These are phyloP conservation scores for Brevipalpus yothersi DNA, from an alignment of 1,140 invertebrate genomes.

Conservation along the genomic window DNA sequence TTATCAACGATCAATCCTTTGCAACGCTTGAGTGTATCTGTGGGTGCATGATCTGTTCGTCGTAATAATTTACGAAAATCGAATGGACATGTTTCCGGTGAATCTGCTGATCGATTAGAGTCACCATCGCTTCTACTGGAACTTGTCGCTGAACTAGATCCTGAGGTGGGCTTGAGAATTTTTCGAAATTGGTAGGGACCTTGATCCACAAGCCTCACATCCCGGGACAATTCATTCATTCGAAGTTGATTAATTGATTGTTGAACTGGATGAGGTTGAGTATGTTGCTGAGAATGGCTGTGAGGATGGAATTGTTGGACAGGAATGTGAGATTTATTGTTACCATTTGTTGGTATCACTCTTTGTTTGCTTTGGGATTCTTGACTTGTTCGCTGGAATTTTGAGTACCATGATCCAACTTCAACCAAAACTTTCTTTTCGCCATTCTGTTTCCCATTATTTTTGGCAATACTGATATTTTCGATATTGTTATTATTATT, in stretches of 20 bases:
- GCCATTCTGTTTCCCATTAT: too few relatives aligned
- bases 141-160: background rate
- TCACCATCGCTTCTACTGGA: background rate
- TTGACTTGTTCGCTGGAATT: background rate
- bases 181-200: background rate
- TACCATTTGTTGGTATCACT: too few relatives aligned
- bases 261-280: too few relatives aligned
- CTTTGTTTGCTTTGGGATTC: too few relatives aligned
- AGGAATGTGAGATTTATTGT: too few relatives aligned
- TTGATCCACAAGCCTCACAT: background rate
- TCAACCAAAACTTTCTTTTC: background rate
- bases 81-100: slow-evolving; percentile 29
- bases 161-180: background rate
- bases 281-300: too few relatives aligned
- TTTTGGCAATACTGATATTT: too few relatives aligned
- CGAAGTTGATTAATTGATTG: too few relatives aligned
- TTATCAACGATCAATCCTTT: slow-evolving; percentile 5
- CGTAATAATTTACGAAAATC: slow-evolving; percentile 39
- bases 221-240: too few relatives aligned
- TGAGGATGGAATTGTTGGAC: too few relatives aligned
- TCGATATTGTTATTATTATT: too few relatives aligned
- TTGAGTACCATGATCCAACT: background rate
- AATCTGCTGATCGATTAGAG: background rate
- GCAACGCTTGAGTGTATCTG: slow-evolving; percentile 38
- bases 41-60: slow-evolving; percentile 36